Evolutionary conservation across 1,140 invertebrate species (phyloP), one percentile per base, ranked within the genome.

Genomic region (Drosophila orosa): DNA sequence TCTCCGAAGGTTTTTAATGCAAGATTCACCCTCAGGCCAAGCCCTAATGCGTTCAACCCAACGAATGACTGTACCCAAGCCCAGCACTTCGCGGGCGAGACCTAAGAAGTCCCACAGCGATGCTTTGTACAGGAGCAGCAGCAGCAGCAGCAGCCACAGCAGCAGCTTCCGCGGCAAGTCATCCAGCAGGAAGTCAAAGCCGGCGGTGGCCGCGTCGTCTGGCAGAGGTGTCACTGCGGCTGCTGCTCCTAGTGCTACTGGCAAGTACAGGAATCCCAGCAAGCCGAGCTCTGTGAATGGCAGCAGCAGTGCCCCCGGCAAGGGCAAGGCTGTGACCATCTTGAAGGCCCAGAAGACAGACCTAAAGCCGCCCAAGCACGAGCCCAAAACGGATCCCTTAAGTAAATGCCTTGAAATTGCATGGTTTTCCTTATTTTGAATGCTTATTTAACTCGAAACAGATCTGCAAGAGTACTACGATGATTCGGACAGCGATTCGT

Each of bases 361-460:
- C 22, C 22, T 73, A 2, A 71, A 40, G 27, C 63, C 73, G 31
- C 17, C 50, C 13, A 65, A 74, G n/a, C 48, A 73, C 19, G 84
- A 90, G 5, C 80, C 84, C 3, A 90, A 84, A 52, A 42, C 72
- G 17, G 84, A 87, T 62, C 84, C 84, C 17, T 37, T 87, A 8
- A 76, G 84, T 80, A 80, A 65, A 71, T n/a, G 9, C 13, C 5
- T 35, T 10, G 13, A 10, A 15, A 24, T n/a, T 8, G 5, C 10
- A 9, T 4, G 1, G 5, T 15, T 22, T 52, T n/a, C 10, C 2
- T 27, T 5, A 12, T 40, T 22, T 24, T 3, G 15, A 27, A 29
- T 17, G 15, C 3, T 29, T 19, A 47, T 33, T 62, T n/a, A 10
- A 15, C 2, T n/a, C 31, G 0, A 2, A 2, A 47, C 29, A 86